phyloP scores from a whole-genome alignment of 2,113 vertebrate genomes.

The Phainopepla nitens region DNA sequence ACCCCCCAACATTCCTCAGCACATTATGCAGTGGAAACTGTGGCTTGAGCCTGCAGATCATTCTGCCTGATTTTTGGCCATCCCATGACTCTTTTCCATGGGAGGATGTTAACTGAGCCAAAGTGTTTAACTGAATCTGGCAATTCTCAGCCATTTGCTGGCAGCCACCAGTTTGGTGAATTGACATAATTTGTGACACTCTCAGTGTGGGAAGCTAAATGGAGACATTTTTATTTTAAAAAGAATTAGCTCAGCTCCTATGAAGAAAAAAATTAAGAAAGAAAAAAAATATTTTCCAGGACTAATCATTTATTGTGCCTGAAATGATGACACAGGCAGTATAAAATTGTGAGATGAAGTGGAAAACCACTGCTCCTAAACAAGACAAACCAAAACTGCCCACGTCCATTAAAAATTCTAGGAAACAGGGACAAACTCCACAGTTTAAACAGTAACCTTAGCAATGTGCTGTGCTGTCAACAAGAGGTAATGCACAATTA shows the following conservation, averaged over 20 bases:
- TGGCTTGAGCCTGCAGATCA: slow-evolving; percentile 11
- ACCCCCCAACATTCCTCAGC: slow-evolving; percentile 32
- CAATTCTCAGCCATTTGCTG: slow-evolving; percentile 37
- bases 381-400: neutral
- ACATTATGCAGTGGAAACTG: slow-evolving; percentile 64
- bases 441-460: neutral
- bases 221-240: slow-evolving; percentile 27
- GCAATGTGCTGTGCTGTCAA: neutral
- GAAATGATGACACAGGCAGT: neutral
- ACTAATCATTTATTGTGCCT: neutral
- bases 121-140: slow-evolving; percentile 51
- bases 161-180: slow-evolving; percentile 46
- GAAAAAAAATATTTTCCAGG: neutral
- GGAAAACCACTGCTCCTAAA: slow-evolving; percentile 19
- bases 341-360: neutral
- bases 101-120: slow-evolving; percentile 52
- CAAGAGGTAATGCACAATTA: neutral
- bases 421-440: neutral
- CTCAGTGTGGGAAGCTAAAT: slow-evolving; percentile 21
- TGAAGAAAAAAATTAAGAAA: neutral
- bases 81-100: slow-evolving; percentile 55
- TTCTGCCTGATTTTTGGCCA: slow-evolving; percentile 53
- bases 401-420: neutral
- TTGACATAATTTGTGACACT: slow-evolving; percentile 44
- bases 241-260: neutral